Base-by-base conservation (phyloP, 2,797 vertebrate species). In the Microctenopoma lineatum region DNA sequence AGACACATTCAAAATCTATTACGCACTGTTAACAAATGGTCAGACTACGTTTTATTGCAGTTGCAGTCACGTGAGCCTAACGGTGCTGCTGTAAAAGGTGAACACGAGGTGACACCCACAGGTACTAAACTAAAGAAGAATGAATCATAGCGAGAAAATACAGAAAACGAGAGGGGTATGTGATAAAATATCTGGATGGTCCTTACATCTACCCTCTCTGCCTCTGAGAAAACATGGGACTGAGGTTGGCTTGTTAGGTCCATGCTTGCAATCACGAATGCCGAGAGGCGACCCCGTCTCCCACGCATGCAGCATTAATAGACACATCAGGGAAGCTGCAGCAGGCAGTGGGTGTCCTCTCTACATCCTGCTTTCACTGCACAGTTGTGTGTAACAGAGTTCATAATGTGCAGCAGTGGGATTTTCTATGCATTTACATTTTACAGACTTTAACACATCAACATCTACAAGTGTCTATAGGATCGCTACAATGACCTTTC, bases 291-390 rank as follows among this genome's bases (percentile, higher is more conserved):
- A 90, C 84, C 89, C 85, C 16, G 27, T 90, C 89, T 90, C 91
- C 90, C 91, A 92, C 89, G 83, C 90, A 89, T 83, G 84, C 86
- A 89, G 85, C 86, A 91, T 84, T 90, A 89, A 89, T 89, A 89
- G 89, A 90, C 81, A 87, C 79, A 85, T 77, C 76, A 78, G 83
- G 73, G 64, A 73, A 59, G 84, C 88, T 87, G 88, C 87, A 89
- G 88, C 78, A 87, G 86, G 87, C 84, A 81, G 89, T 89, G 87
- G 88, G 89, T 85, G 87, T 87, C 86, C 79, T 88, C 83, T 81
- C 83, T 64, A 84, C 82, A 88, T 57, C 60, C 57, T 39, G 12
- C 84, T 81, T 72, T 77, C 66, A 34, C 76, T 76, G 84, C 84
- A 82, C 78, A 72, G 62, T 81, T 80, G 79, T 66, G 66, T 77